Evolutionary conservation across 1,140 invertebrate species (phyloP).

Genomic region (Phortica variegata): DNA sequence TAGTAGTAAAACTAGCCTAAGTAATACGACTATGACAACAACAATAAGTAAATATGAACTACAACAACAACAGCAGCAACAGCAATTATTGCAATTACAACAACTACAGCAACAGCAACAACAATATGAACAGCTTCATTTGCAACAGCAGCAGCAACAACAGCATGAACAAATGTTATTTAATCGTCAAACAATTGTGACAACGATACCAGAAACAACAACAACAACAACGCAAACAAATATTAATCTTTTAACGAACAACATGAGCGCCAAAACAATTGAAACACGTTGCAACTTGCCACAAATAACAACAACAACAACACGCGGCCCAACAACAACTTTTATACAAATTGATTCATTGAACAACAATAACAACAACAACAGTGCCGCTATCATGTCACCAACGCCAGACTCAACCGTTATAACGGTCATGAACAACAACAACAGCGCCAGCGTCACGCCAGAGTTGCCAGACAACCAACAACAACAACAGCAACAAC

Average conservation of each 20-base stretch:
- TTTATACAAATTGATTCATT: constrained; percentile 41
- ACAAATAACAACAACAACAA: constrained; percentile 4
- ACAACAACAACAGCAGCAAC: constrained; percentile 39
- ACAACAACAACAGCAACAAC: constrained; percentile 9
- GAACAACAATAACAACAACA: constrained; percentile 37
- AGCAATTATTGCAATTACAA: constrained; percentile 21
- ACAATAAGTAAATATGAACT: constrained; percentile 56
- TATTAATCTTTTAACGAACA: too few species aligned
- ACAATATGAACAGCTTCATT: constrained; percentile 17
- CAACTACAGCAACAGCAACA: constrained; percentile 20
- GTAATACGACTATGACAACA: constrained; percentile 57
- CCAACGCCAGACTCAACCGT: constrained; percentile 1
- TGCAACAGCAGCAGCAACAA: constrained; percentile 5
- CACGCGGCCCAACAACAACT: constrained; percentile 12
- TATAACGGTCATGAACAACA: not conserved
- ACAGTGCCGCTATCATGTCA: constrained; percentile 1
- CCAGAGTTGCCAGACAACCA: not conserved
- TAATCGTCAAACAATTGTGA: too few species aligned
- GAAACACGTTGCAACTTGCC: too few species aligned
- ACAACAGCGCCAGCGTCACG: not conserved
- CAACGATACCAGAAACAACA: constrained; percentile 10
- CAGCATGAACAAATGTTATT: constrained; percentile 1
- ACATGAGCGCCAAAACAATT: too few species aligned
- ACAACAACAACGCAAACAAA: constrained; percentile 6
- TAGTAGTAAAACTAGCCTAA: constrained; percentile 58